Base-by-base conservation (phyloP, 2,113 vertebrate species). In the Coryphaenoides rupestris region DNA sequence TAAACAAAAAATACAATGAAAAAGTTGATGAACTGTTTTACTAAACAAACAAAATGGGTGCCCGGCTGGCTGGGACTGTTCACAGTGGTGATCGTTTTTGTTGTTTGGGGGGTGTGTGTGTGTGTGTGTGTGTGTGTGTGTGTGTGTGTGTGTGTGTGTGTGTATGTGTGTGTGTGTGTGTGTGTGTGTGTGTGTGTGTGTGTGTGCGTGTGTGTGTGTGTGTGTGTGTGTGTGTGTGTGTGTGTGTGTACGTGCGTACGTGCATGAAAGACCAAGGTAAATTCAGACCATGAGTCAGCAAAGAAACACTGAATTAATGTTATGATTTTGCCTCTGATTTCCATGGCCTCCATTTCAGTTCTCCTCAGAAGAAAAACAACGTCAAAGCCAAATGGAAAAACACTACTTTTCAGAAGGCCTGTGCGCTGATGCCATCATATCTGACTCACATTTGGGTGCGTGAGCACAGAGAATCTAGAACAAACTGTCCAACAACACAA, bases 371-470 rank as follows among this genome's bases (percentile, higher is more conserved):
- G 33, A 9, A 7, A 33, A 61, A 54, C 5, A 40, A 40, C 33
- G 13, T 9, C 13, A 5, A 5, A 40, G n/a, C 24, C 69, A 74
- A 63, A 40, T 66, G 70, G 69, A 81, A 75, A 80, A 78, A 58
- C 62, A 71, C 71, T 67, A 71, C 71, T 72, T n/a, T 75, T 69
- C 50, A 57, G 73, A 70, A 63, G 55, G 53, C 17, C 28, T 56
- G 23, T 14, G 24, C 26, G 40, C 24, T 54, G 53, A 63, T 21
- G 23, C 55, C 55, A 55, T 49, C 49, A 63, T 45, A 9, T 47
- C 24, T 75, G 72, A 70, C 47, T 72, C 68, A 60, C 47, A 40
- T 60, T 16, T 33, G 3, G 46, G 22, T 17, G 19, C 22, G 46
- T 21, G 47, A 26, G 49, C 15, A 49, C 1, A 21, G 24, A 63